Evolutionary conservation across 2,113 vertebrate species (phyloP).

Genomic region (Oxyura jamaicensis): DNA sequence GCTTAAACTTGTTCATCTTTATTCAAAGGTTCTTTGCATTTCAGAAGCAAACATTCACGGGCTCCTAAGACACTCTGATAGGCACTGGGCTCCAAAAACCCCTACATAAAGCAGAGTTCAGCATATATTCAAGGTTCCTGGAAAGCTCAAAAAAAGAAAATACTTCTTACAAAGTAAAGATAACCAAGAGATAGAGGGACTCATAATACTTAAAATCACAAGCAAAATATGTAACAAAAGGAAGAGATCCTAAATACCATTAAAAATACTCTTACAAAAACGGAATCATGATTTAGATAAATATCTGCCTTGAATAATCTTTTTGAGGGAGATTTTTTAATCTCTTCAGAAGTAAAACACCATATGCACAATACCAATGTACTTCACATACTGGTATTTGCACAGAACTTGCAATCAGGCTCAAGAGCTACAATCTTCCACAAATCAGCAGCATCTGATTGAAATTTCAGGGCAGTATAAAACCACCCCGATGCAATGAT

Average conservation of each 20-base stretch:
- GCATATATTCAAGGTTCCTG: not conserved
- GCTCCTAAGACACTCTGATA: not conserved
- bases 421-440: not conserved
- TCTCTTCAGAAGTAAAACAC: not conserved
- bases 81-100: not conserved
- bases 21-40: not conserved
- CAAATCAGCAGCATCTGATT: not conserved
- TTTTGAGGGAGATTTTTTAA: not conserved
- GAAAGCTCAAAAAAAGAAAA: not conserved
- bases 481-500: not conserved
- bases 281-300: not conserved
- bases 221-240: not conserved
- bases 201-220: not conserved
- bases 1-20: not conserved
- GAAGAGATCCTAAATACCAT: not conserved
- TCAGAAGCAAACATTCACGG: not conserved
- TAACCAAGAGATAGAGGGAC: not conserved
- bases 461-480: not conserved
- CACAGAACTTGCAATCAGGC: not conserved
- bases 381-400: not conserved
- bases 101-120: not conserved
- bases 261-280: not conserved
- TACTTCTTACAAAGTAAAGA: not conserved
- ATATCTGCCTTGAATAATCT: not conserved
- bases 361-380: fast-evolving